A percentile compares a stretch with the other conserved stretches of the same genome.
Conservation (phyloP, 1,140 invertebrate species). For the Macrobrachium nipponense region DNA sequence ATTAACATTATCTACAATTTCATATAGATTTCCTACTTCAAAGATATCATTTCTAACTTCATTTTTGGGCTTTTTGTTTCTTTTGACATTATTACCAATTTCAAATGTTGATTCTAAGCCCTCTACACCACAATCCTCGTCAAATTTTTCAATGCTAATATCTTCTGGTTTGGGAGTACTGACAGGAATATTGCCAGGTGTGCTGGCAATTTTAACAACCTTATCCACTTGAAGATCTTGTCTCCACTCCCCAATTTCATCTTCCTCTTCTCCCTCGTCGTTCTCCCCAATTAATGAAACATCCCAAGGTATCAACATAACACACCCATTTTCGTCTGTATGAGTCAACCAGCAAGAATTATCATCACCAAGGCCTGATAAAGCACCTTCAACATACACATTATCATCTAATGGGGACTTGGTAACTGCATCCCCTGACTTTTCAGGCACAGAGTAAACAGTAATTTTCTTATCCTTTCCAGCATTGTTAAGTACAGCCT, state of each 20-base stretch:
- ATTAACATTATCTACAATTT: neutral
- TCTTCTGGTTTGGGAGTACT: constrained; percentile 15
- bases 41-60: constrained; percentile 9
- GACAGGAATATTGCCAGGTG: neutral
- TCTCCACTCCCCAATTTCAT: constrained; percentile 1
- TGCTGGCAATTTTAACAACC: constrained; percentile 1
- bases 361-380: constrained; percentile 23
- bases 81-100: neutral
- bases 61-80: neutral
- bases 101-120: neutral
- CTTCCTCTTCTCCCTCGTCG: constrained; percentile 30
- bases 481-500: neutral
- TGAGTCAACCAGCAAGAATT: constrained; percentile 40
- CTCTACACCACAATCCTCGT: neutral
- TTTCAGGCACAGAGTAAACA: constrained; percentile 20
- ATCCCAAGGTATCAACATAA: constrained; percentile 53
- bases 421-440: neutral
- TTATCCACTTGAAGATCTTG: neutral
- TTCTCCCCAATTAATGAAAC: constrained; percentile 39
- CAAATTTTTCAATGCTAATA: neutral
- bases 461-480: constrained; percentile 34
- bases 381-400: constrained; percentile 16
- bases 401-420: constrained; percentile 29
- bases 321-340: constrained; percentile 42
- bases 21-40: neutral